These are phyloP conservation scores for Mizuhopecten yessoensis DNA, from an alignment of 1,140 invertebrate genomes.

Conservation along the genomic window DNA sequence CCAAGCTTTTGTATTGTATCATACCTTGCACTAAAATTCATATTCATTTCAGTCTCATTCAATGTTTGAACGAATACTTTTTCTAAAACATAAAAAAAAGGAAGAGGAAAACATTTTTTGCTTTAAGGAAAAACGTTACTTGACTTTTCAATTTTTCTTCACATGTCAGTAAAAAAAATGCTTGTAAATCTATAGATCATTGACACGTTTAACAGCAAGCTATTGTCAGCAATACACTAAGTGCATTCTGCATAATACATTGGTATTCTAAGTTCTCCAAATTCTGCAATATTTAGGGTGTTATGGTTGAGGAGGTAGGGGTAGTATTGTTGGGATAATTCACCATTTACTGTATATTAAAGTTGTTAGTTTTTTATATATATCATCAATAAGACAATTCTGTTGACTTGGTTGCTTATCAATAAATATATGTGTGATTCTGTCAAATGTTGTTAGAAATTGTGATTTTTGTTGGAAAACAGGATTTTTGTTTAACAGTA, in stretches of 20 bases:
- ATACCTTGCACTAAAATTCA: not conserved
- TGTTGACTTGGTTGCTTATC: conserved; percentile 7
- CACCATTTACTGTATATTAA: not conserved
- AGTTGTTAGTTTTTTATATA: conserved; percentile 9
- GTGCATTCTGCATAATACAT: not conserved
- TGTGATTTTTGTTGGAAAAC: too few relatives aligned
- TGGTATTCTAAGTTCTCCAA: not conserved
- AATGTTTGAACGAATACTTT: not conserved
- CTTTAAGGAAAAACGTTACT: not conserved
- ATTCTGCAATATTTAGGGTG: conserved; percentile 18
- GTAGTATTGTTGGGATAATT: not conserved
- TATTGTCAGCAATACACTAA: not conserved
- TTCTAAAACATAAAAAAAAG: not conserved
- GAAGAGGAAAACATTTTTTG: not conserved
- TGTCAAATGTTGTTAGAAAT: conserved; percentile 9
- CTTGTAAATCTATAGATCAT: not conserved
- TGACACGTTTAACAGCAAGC: not conserved
- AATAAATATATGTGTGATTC: conserved; percentile 32
- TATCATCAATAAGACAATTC: not conserved
- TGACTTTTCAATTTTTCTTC: not conserved
- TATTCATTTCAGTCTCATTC: not conserved
- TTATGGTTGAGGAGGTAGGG: not conserved
- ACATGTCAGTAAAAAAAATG: not conserved
- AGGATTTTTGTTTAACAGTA: not conserved
- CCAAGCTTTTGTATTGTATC: not conserved